A percentile compares a stretch with the other conserved stretches of the same genome.
phyloP scores from a whole-genome alignment of 2,113 vertebrate genomes.

The Gambusia holbrooki region DNA sequence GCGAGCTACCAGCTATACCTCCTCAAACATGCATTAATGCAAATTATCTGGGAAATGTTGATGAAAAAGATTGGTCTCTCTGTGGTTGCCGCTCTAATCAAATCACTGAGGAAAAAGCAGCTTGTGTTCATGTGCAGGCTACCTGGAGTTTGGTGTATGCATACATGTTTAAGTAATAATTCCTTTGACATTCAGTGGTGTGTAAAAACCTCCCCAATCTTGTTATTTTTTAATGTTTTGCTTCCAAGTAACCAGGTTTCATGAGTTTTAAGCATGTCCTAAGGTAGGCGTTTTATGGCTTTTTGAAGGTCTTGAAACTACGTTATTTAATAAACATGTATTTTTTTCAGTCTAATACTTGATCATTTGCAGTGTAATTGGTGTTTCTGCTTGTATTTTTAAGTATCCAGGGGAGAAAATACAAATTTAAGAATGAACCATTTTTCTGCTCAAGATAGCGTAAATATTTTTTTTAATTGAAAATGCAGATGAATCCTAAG shows the following conservation, averaged over 20 bases:
- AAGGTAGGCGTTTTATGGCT: neutral
- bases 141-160: neutral
- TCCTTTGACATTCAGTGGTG: neutral
- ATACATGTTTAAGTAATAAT: conserved; percentile 2
- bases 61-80: conserved; percentile 33
- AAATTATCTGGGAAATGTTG: conserved; percentile 33
- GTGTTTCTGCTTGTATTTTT: no score
- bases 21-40: conserved; percentile 46
- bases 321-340: no score
- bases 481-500: neutral
- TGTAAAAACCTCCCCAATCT: neutral
- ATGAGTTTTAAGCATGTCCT: neutral
- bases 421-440: neutral
- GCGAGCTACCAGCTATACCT: conserved; percentile 31
- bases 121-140: conserved; percentile 3
- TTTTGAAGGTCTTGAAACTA: no score
- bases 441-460: neutral
- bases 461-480: neutral
- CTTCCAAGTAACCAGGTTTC: neutral
- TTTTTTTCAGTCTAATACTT: no score
- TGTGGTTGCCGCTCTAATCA: conserved; percentile 20
- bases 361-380: no score
- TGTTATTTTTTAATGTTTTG: neutral
- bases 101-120: conserved; percentile 13
- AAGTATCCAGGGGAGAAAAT: no score